These are phyloP conservation scores for Sinohyriopsis cumingii DNA, from an alignment of 2,888 invertebrate species.

Conservation along the genomic window DNA sequence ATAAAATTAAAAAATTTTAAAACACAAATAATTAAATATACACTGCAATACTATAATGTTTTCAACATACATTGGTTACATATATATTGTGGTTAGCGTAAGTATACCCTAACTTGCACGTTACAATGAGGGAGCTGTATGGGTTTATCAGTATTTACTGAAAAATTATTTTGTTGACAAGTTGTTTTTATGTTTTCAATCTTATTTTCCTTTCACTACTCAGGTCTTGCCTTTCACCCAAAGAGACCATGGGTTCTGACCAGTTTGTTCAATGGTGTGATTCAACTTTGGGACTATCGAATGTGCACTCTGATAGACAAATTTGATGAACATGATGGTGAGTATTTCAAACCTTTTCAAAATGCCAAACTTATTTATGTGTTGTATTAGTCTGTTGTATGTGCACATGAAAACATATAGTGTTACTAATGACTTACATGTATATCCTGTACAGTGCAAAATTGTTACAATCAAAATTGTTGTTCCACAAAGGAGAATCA, in stretches of 20 bases:
- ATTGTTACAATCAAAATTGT: too few species aligned
- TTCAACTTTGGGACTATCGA: constrained; percentile 99
- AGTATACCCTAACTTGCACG: neutral
- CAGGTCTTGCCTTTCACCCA: constrained; percentile 94
- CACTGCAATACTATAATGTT: too few species aligned
- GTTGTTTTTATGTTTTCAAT: neutral
- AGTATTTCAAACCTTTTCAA: constrained; percentile 10
- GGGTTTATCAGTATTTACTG: too few species aligned
- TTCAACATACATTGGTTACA: too few species aligned
- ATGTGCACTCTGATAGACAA: constrained; percentile 99
- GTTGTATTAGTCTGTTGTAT: neutral
- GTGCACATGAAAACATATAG: neutral
- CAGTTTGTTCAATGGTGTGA: constrained; percentile 95
- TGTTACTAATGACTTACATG: neutral
- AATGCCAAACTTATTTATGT: neutral
- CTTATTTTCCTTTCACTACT: constrained; percentile 12
- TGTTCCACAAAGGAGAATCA: too few species aligned
- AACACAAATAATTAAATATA: too few species aligned
- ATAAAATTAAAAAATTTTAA: too few species aligned
- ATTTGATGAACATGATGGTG: constrained; percentile 98
- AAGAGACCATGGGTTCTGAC: constrained; percentile 98
- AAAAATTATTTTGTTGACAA: too few species aligned
- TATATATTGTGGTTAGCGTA: too few species aligned
- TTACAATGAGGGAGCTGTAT: neutral
- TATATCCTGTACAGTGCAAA: neutral